phyloP scores from a whole-genome alignment of 2,888 invertebrate genomes.

The Palloptera scutellata region DNA sequence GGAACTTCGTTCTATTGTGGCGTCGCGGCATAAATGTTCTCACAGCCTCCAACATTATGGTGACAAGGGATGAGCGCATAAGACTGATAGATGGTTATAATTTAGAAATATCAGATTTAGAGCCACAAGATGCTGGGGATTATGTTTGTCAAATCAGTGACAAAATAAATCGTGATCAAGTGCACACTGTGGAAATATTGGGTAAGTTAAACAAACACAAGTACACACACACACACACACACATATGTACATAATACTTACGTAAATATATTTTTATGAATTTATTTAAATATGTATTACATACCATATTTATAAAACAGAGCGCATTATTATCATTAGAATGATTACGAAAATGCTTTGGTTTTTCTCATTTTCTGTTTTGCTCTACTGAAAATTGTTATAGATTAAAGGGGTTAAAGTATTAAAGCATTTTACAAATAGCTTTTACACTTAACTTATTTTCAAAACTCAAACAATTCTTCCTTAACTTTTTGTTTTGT shows the following conservation, averaged over 20 bases:
- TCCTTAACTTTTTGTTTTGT: too few species aligned
- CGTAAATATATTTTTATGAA: too few species aligned
- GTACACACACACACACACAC: not conserved
- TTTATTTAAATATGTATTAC: conserved; percentile 4
- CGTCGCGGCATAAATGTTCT: conserved; percentile 75
- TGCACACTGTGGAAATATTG: conserved; percentile 76
- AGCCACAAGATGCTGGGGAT: conserved; percentile 73
- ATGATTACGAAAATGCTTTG: too few species aligned
- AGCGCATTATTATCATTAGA: too few species aligned
- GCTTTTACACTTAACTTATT: too few species aligned
- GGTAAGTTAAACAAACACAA: conserved; percentile 51
- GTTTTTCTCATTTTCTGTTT: too few species aligned
- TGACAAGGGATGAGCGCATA: conserved; percentile 74
- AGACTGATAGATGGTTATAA: conserved; percentile 76
- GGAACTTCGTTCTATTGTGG: conserved; percentile 74
- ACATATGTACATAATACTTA: not conserved
- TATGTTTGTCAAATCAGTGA: conserved; percentile 79
- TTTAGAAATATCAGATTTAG: conserved; percentile 75
- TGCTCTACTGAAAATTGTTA: too few species aligned
- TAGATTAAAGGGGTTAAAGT: too few species aligned
- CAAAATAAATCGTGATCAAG: conserved; percentile 73
- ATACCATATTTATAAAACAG: too few species aligned
- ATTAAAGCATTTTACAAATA: too few species aligned
- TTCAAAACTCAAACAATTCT: too few species aligned
- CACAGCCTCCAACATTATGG: conserved; percentile 77